Base-by-base conservation (phyloP, 2,113 vertebrate genomes). In the Noctilio leporinus region DNA sequence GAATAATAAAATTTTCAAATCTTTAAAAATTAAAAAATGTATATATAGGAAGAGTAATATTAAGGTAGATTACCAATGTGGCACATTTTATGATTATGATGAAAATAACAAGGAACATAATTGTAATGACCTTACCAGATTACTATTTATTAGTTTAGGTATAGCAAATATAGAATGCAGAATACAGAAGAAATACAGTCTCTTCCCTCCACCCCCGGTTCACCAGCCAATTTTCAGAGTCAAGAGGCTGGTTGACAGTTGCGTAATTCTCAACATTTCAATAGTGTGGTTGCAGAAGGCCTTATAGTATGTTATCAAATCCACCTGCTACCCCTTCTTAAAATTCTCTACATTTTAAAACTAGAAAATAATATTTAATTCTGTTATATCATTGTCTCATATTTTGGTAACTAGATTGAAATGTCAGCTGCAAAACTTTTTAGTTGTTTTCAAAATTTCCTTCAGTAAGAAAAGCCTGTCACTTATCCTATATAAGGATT, bases 401-500 rank as follows among this genome's bases (percentile, higher is more conserved):
- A 65, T 93, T 59, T 72, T 64, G 55, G 40, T 87, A 93, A 72
- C 30, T 84, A 90, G 64, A 91, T 67, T 93, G 69, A 93, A 93
- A 94, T 85, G 81, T 92, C 72, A 85, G 75, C 38, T 38, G 40
- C n/a, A 69, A 81, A 73, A 94, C 90, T 94, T 65, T 94, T 57
- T 55, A 47, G 53, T 49, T 85, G 22, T 93, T 84, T 87, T 93
- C 87, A 81, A 83, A 65, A 5, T 43, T 59, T 91, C 69, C 22
- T 91, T 30, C 73, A 86, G 28, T 28, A 89, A 55, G 73, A 92
- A 87, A 91, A 30, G 75, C 14, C 51, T 89, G 47, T 47, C 10
- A 70, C 65, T 98, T 93, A 99, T 89, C 99, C 99, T 62, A 97
- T 97, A 95, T 98, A 99, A 8, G 98, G 95, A 92, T 97, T 95